Conservation (phyloP, 2,113 vertebrate genomes). For the Ophiodon elongatus region DNA sequence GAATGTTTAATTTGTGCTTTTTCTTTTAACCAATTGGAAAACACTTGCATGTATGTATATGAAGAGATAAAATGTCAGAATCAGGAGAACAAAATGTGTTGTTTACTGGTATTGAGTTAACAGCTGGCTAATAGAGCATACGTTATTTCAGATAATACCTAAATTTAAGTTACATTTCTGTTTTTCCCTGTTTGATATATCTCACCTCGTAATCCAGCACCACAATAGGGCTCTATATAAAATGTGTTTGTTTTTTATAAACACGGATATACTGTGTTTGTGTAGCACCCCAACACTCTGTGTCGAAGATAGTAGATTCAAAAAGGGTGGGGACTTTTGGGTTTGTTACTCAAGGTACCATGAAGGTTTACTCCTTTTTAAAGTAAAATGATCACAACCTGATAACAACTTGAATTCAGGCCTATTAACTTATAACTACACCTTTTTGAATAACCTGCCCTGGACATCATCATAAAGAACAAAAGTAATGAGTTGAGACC, state of each 20-base stretch:
- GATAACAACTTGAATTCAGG: neutral
- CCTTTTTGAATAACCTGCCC: neutral
- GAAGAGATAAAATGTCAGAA: neutral
- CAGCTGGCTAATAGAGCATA: neutral
- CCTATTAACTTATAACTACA: neutral
- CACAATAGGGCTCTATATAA: neutral
- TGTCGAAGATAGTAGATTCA: neutral
- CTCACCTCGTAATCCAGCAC: neutral
- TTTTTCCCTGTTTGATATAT: neutral
- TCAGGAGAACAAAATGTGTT: neutral
- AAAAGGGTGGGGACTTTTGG: neutral
- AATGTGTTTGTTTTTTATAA: neutral
- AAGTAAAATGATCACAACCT: neutral
- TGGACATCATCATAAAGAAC: neutral
- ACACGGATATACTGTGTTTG: neutral
- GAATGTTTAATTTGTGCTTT: neutral
- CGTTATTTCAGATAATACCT: no score
- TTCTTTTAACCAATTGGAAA: neutral
- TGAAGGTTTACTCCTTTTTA: neutral
- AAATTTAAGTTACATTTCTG: neutral
- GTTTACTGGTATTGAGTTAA: neutral
- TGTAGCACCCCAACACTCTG: neutral
- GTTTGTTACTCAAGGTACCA: neutral
- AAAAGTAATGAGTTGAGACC: neutral
- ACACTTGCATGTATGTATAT: neutral